These are phyloP conservation scores for Entomyzon cyanotis DNA, from an alignment of 2,113 vertebrate genomes.

Conservation along the genomic window DNA sequence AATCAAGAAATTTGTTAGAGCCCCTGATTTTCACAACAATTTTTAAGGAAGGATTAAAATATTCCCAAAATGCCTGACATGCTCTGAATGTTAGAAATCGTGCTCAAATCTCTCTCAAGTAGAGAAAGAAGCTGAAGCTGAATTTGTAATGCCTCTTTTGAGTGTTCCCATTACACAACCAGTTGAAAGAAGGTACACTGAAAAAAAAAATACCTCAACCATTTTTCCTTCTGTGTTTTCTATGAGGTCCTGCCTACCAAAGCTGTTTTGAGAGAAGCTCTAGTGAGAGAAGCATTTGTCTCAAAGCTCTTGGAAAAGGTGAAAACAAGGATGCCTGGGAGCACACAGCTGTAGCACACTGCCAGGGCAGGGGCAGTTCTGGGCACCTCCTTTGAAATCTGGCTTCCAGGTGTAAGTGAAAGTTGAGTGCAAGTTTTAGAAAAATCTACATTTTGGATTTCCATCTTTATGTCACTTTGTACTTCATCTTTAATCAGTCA, in stretches of 20 bases:
- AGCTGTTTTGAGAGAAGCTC: neutral
- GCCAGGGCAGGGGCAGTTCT: neutral
- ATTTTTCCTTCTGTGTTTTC: neutral
- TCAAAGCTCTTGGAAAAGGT: neutral
- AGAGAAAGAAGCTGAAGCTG: neutral
- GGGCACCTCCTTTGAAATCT: neutral
- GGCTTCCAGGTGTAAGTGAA: neutral
- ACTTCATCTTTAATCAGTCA: neutral
- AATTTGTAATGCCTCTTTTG: neutral
- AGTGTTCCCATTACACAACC: neutral
- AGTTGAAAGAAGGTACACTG: neutral
- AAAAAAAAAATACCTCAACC: neutral
- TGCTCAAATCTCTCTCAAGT: accelerated
- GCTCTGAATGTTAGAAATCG: neutral
- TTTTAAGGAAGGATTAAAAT: neutral
- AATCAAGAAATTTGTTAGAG: neutral
- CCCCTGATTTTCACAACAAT: neutral
- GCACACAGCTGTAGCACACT: neutral
- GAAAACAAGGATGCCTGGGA: neutral
- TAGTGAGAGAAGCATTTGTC: neutral
- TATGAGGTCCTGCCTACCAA: neutral
- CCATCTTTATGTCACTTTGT: neutral
- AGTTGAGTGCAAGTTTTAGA: neutral
- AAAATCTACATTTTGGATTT: neutral
- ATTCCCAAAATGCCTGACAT: neutral